These are phyloP conservation scores for Scaptomyza cyrtandrae DNA, from an alignment of 2,888 invertebrate species.

Conservation along the genomic window DNA sequence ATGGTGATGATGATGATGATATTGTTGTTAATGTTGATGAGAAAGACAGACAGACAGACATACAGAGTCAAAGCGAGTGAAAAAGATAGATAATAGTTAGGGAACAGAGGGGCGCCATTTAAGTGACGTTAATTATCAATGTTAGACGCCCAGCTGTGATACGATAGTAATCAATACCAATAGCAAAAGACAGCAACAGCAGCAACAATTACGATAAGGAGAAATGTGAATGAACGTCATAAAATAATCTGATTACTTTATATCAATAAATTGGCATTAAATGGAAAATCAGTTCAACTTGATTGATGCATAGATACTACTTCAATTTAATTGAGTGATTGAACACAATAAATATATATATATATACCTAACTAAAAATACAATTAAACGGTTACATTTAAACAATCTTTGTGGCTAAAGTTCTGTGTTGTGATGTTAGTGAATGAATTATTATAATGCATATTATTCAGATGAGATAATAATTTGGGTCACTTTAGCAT, in stretches of 20 bases:
- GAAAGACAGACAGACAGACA: not conserved
- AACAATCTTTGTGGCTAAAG: no score
- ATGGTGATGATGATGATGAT: slow-evolving; percentile 11
- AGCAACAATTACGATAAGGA: slow-evolving; percentile 26
- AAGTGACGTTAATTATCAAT: slow-evolving; percentile 52
- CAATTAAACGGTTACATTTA: no score
- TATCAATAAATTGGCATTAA: slow-evolving; percentile 52
- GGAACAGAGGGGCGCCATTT: not conserved
- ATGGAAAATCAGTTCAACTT: slow-evolving; percentile 57
- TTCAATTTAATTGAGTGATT: slow-evolving; percentile 53
- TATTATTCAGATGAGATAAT: no score
- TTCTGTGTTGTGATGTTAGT: no score
- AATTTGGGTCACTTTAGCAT: no score
- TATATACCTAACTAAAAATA: not conserved
- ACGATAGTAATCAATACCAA: slow-evolving; percentile 35
- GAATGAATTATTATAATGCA: no score
- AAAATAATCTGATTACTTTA: slow-evolving; percentile 50
- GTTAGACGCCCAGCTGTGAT: slow-evolving; percentile 44
- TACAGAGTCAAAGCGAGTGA: not conserved
- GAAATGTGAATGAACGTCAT: slow-evolving; percentile 43
- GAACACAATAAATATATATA: slow-evolving; percentile 9
- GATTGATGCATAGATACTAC: slow-evolving; percentile 61
- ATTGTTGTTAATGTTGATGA: slow-evolving; percentile 13
- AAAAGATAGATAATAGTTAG: not conserved
- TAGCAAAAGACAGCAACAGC: slow-evolving; percentile 16